Conservation (phyloP, 2,797 vertebrate species). For the Lutjanus campechanus region DNA sequence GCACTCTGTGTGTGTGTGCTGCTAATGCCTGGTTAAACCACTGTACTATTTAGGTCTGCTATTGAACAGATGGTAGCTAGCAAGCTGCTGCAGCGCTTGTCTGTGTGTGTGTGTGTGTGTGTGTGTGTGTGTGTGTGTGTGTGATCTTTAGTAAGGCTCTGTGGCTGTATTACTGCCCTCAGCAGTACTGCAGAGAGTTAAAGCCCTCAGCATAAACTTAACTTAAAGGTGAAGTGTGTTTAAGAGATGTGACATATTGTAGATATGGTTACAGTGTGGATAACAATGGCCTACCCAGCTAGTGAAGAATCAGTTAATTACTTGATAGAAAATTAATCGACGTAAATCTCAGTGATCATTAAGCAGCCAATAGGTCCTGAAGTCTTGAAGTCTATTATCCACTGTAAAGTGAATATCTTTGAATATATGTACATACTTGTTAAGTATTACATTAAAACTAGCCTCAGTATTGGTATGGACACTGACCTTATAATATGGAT, state of each 20-base stretch:
- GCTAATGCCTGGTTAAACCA: constrained; percentile 75
- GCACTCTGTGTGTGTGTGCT: not conserved
- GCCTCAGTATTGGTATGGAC: too few species aligned
- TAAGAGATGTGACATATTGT: not conserved
- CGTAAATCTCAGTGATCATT: not conserved
- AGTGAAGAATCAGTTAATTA: not conserved
- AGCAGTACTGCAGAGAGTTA: not conserved
- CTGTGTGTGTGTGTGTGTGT: not conserved
- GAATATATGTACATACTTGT: not conserved
- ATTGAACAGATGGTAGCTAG: constrained; percentile 73
- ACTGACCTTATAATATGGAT: too few species aligned
- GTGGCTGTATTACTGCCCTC: not conserved
- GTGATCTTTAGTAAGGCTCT: too few species aligned
- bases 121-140: not conserved
- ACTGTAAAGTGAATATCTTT: not conserved
- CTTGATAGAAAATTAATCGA: not conserved
- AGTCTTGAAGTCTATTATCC: not conserved
- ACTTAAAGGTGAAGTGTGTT: not conserved
- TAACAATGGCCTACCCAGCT: not conserved
- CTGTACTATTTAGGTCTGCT: constrained; percentile 71
- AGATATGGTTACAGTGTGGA: not conserved
- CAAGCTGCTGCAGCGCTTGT: constrained; percentile 27
- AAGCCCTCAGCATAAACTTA: too few species aligned
- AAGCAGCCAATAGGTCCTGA: not conserved
- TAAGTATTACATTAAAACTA: not conserved